Base-by-base conservation (phyloP, 2,113 vertebrate species). In the Oryzias curvinotus region DNA sequence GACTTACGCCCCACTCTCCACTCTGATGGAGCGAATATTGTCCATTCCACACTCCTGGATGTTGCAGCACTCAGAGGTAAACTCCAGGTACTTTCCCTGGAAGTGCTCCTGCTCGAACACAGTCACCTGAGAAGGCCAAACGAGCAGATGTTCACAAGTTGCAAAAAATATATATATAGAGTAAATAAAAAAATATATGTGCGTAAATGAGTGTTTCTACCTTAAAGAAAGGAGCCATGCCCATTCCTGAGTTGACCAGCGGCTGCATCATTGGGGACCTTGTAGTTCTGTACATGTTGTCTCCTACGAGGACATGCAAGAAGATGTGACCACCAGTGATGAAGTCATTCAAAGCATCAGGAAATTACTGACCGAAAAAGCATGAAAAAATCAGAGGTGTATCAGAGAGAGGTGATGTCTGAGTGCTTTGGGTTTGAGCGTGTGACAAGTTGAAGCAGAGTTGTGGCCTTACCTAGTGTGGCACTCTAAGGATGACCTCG, bases 41-140 rank as follows among this genome's bases (percentile, higher is more conserved):
- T 93, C 91, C 62, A 93, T 83, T 16, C 92, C 92, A 1, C 91
- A 93, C 66, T 93, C 85, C 75, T 91, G 89, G 64, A 93, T 91
- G 86, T 93, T 93, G 75, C 73, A 87, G 88, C 92, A 93, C 70
- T 93, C 91, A 0, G 80, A 84, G 76, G 91, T 93, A 83, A 93
- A 93, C 88, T 93, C 91, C 89, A 91, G 84, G 49, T 74, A 91
- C 75, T 92, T 92, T 12, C 92, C 92, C 85, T 93, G 92, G 84
- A 93, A 93, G 68, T 93, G 90, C 80, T 93, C 92, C 89, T 92
- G 92, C 87, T 93, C 92, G n/a, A 92, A 93, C 80, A 93, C 92
- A 4, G 90, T 92, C 85, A 93, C 88, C 92, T 93, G 77, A 5
- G n/a, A 41, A 63, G 30, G 53, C 6, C 23, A 23, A 42, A 28